Conservation (phyloP, 2,888 invertebrate genomes). For the Reticulitermes lucifugus region DNA sequence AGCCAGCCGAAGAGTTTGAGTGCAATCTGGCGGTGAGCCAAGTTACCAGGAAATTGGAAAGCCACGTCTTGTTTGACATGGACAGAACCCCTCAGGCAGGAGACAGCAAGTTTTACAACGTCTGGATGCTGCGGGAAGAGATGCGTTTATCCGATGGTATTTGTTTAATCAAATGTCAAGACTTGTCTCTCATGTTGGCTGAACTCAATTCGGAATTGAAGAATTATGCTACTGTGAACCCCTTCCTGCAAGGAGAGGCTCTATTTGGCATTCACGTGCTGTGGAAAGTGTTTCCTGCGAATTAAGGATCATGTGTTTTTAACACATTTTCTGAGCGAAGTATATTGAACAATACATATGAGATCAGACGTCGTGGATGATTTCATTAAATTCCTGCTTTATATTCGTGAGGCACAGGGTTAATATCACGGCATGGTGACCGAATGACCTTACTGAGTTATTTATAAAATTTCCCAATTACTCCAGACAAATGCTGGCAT, state of each 20-base stretch:
- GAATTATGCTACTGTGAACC: neutral
- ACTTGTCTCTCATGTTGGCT: neutral
- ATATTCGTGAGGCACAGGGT: no score
- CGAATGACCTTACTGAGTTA: no score
- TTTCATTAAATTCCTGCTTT: no score
- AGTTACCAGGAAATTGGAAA: slow-evolving; percentile 33
- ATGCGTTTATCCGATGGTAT: slow-evolving; percentile 18
- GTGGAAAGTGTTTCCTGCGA: neutral
- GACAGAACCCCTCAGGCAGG: slow-evolving; percentile 7
- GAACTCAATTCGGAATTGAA: neutral
- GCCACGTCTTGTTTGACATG: slow-evolving; percentile 27
- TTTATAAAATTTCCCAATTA: no score
- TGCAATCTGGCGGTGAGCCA: slow-evolving; percentile 24
- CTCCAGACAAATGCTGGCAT: no score
- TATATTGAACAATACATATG: no score
- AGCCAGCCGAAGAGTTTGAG: slow-evolving; percentile 25
- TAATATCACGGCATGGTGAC: no score
- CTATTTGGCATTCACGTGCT: neutral
- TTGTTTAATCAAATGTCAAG: slow-evolving; percentile 33
- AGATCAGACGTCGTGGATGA: no score
- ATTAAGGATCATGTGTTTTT: neutral
- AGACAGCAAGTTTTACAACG: slow-evolving; percentile 12
- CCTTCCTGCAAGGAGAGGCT: neutral
- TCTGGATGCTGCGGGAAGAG: neutral
- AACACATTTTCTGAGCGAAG: no score